phyloP scores from a whole-genome alignment of 2,888 invertebrate genomes.

The Drepanosiphum platanoidis region DNA sequence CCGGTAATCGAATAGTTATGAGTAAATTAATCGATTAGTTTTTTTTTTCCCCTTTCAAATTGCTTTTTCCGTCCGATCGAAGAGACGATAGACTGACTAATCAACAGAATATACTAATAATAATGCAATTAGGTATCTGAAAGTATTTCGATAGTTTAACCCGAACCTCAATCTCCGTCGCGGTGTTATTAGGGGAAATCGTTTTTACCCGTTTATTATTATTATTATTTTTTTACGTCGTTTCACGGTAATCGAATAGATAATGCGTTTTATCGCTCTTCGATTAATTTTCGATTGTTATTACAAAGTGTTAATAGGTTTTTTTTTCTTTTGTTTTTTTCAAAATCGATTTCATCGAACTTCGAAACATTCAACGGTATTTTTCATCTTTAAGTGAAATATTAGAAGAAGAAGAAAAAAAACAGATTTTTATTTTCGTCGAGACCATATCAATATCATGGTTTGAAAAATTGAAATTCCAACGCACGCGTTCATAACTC shows the following conservation, averaged over 20 bases:
- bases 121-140: background rate
- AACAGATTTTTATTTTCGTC: no score
- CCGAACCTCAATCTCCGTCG: conserved; percentile 28
- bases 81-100: background rate
- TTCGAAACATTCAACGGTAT: no score
- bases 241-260: background rate
- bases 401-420: no score
- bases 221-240: background rate
- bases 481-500: no score
- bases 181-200: conserved; percentile 16
- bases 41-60: background rate
- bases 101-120: background rate
- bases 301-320: background rate
- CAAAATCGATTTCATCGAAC: background rate
- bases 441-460: no score
- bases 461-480: no score
- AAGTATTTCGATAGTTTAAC: conserved; percentile 1
- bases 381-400: no score
- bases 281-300: background rate
- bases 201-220: background rate
- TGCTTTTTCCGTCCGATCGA: background rate
- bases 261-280: background rate
- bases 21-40: conserved; percentile 18
- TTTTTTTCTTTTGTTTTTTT: background rate
- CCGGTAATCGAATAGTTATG: background rate